Evolutionary conservation across 2,888 invertebrate species (phyloP).

Genomic region (Bruchidius siliquastri): DNA sequence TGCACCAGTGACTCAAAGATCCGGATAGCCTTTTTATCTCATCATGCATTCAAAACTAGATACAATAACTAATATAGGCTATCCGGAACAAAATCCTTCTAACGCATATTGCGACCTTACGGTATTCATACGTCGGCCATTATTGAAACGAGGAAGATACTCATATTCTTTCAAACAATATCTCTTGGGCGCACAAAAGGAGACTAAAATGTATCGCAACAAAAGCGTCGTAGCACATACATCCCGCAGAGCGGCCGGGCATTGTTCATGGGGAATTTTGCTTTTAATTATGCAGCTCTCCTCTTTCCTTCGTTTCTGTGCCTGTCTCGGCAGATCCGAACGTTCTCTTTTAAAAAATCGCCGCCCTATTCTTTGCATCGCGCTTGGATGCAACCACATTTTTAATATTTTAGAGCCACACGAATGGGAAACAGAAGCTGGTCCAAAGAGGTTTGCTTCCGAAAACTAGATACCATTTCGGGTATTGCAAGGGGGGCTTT

Average conservation of each 20-base stretch:
- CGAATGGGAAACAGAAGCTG: slow-evolving; percentile 18
- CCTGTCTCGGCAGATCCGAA: not conserved
- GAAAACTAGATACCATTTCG: not conserved
- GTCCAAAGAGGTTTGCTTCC: not conserved
- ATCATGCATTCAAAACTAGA: no score
- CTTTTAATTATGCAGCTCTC: not conserved
- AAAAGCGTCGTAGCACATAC: not conserved
- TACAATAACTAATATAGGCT: no score
- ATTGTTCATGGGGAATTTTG: not conserved
- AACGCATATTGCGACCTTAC: no score
- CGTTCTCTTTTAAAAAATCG: not conserved
- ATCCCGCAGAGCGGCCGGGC: not conserved
- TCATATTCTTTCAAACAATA: not conserved
- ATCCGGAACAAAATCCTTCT: no score
- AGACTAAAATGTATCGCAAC: not conserved
- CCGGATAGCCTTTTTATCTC: no score
- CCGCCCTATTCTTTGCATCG: slow-evolving; percentile 20
- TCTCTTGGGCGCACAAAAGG: not conserved
- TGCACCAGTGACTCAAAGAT: no score
- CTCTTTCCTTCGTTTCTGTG: not conserved
- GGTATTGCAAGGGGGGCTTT: no score
- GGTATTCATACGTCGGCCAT: not conserved
- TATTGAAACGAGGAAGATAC: not conserved
- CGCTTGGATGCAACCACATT: slow-evolving; percentile 21
- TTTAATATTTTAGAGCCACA: slow-evolving; percentile 22